Conservation (phyloP, 2,797 vertebrate species). For the Leptodactylus fallax region DNA sequence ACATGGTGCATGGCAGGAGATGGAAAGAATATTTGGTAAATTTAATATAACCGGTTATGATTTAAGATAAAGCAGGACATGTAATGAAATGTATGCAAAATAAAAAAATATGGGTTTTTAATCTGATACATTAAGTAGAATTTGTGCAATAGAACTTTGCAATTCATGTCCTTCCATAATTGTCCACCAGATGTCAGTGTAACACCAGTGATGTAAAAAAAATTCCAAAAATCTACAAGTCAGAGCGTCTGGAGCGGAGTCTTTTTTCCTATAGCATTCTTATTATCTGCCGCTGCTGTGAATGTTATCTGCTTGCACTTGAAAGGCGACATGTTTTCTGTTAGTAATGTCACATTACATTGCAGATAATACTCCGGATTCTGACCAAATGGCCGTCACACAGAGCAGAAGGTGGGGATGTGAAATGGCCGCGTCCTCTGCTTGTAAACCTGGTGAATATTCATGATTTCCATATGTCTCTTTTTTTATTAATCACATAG, state of each 20-base stretch:
- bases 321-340: background rate
- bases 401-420: background rate
- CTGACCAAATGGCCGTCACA: background rate
- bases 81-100: background rate
- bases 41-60: background rate
- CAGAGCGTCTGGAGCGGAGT: background rate
- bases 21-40: background rate
- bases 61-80: background rate
- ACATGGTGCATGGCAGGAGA: background rate
- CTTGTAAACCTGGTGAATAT: conserved; percentile 23
- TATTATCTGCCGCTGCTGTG: conserved; percentile 2
- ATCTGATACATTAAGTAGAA: background rate
- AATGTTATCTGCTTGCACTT: conserved; percentile 11
- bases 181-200: conserved; percentile 51
- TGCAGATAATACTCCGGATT: background rate
- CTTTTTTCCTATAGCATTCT: conserved; percentile 24
- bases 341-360: conserved; percentile 6
- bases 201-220: conserved; percentile 22
- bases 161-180: background rate
- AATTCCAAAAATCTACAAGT: conserved; percentile 14
- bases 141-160: background rate
- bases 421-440: too few species aligned
- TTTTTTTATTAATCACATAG: too few species aligned
- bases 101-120: background rate
- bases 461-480: conserved; percentile 3